Conservation (phyloP, 92 coral and sea anemone species). For the Zoanthus sansibaricus region DNA sequence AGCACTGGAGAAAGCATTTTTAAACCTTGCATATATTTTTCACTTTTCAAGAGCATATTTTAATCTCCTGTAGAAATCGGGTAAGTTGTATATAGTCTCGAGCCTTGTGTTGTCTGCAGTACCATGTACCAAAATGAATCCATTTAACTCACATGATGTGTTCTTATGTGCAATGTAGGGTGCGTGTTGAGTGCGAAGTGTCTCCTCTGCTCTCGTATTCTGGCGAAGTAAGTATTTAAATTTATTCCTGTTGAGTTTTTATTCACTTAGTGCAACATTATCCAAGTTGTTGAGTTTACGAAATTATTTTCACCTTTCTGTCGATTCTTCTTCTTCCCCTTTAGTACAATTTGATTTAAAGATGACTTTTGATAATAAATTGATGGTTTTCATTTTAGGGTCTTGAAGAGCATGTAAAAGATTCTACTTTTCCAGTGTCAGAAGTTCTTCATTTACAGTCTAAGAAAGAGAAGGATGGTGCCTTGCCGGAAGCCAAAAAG, state of each 20-base stretch:
- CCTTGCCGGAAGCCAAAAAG: constrained; percentile 34
- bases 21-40: no score
- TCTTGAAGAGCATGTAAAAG: constrained; percentile 44
- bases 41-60: no score
- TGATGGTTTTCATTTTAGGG: constrained; percentile 8
- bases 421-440: constrained; percentile 4
- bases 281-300: not conserved
- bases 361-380: not conserved
- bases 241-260: not conserved
- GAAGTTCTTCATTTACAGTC: constrained; percentile 6
- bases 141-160: not conserved
- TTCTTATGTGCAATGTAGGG: constrained; percentile 39
- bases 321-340: not conserved
- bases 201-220: constrained; percentile 88
- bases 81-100: no score
- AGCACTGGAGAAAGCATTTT: no score
- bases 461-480: not conserved
- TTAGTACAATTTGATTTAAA: not conserved
- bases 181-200: constrained; percentile 72
- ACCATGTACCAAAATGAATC: no score
- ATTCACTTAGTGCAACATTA: not conserved
- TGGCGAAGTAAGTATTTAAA: constrained; percentile 76
- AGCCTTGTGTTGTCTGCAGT: no score
- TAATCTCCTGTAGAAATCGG: no score
- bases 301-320: not conserved